Evolutionary conservation across 2,797 vertebrate species (phyloP).

Genomic region (Smutsia temminckii): DNA sequence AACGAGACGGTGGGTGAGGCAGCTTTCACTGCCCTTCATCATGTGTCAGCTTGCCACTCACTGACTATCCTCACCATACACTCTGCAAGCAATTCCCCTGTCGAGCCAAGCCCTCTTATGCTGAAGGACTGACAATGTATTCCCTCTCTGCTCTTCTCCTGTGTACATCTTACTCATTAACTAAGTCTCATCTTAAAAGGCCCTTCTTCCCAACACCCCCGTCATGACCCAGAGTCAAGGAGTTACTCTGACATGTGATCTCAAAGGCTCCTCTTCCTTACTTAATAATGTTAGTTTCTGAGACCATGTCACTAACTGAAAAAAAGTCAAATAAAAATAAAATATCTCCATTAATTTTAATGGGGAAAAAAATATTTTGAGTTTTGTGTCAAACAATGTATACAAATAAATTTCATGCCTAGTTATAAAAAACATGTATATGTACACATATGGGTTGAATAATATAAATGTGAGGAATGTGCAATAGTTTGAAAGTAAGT

Average conservation of each 20-base stretch:
- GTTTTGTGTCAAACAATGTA: not conserved
- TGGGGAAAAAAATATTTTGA: not conserved
- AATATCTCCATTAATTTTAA: not conserved
- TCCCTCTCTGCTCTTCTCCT: not conserved
- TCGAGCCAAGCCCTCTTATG: not conserved
- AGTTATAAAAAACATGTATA: not conserved
- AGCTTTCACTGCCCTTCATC: not conserved
- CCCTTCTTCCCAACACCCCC: not conserved
- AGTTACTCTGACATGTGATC: not conserved
- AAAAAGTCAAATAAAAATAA: not conserved
- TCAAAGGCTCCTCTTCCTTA: not conserved
- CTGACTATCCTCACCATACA: not conserved
- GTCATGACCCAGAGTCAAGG: not conserved
- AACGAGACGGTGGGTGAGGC: not conserved
- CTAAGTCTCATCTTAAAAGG: not conserved
- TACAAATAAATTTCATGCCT: not conserved
- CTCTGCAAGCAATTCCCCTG: too few relatives aligned
- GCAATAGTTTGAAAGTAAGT: not conserved
- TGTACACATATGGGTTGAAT: not conserved
- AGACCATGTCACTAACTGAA: not conserved
- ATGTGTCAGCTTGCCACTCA: not conserved
- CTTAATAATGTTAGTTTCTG: not conserved
- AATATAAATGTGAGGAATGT: not conserved
- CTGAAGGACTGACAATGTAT: not conserved
- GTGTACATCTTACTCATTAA: not conserved